Conservation (phyloP, 2,888 invertebrate species). For the Acanthosepion esculentum region DNA sequence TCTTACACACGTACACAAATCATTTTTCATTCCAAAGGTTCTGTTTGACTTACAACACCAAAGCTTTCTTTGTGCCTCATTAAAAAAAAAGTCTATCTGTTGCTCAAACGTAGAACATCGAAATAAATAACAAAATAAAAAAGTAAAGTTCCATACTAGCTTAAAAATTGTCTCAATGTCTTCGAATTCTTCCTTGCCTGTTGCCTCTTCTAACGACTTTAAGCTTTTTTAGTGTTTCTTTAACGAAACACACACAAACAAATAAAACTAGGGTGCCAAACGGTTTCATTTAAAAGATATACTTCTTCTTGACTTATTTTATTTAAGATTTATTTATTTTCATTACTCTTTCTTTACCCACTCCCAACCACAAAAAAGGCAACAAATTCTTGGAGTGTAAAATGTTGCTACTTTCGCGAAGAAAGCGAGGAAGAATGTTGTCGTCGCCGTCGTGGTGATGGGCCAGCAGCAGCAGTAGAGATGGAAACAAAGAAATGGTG, state of each 20-base stretch:
- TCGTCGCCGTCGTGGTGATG: background rate
- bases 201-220: background rate
- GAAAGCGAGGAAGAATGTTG: background rate
- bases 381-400: background rate
- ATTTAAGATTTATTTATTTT: background rate
- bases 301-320: background rate
- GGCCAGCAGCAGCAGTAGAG: background rate
- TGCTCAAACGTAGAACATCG: background rate
- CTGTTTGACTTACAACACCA: background rate
- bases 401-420: background rate
- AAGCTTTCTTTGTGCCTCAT: background rate
- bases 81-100: background rate
- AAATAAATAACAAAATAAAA: no score
- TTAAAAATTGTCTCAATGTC: background rate
- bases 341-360: background rate
- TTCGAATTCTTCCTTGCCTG: background rate
- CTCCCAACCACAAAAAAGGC: no score
- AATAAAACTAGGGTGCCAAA: no score
- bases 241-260: no score
- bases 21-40: background rate
- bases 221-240: background rate
- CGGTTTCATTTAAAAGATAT: no score
- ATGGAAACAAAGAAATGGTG: slow-evolving; percentile 20
- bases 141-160: no score
- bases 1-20: background rate